Conservation (phyloP, 2,888 invertebrate genomes). For the Syritta pipiens region DNA sequence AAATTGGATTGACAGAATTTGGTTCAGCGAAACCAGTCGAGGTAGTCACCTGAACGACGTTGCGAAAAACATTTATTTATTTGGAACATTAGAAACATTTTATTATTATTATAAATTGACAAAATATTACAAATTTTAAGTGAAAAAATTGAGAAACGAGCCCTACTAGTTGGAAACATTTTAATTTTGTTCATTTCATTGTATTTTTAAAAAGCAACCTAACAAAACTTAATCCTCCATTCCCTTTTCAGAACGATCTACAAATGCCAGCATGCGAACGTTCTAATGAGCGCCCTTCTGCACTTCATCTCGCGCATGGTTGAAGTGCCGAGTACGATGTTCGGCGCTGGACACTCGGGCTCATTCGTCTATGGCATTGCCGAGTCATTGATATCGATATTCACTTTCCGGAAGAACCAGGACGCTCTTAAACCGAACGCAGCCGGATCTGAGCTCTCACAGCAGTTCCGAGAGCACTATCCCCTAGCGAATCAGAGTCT, state of each 20-base stretch:
- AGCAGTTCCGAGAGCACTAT: constrained; percentile 82
- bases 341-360: constrained; percentile 84
- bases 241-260: constrained; percentile 75
- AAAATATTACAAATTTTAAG: too few relatives aligned
- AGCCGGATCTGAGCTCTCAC: constrained; percentile 79
- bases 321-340: constrained; percentile 86
- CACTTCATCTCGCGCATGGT: constrained; percentile 85
- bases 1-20: too few relatives aligned
- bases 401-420: constrained; percentile 83
- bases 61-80: too few relatives aligned
- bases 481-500: constrained; percentile 95
- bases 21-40: too few relatives aligned
- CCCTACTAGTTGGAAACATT: too few relatives aligned
- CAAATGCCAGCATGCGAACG: constrained; percentile 78
- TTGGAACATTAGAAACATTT: too few relatives aligned
- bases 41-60: too few relatives aligned
- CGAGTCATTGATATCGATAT: constrained; percentile 86
- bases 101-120: too few relatives aligned
- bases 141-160: too few relatives aligned
- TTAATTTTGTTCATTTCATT: too few relatives aligned
- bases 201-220: too few relatives aligned
- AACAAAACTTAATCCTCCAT: background rate
- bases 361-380: constrained; percentile 91
- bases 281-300: constrained; percentile 88
- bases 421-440: constrained; percentile 78